Conservation (phyloP, 2,888 invertebrate genomes). For the Napeogenes sylphis region DNA sequence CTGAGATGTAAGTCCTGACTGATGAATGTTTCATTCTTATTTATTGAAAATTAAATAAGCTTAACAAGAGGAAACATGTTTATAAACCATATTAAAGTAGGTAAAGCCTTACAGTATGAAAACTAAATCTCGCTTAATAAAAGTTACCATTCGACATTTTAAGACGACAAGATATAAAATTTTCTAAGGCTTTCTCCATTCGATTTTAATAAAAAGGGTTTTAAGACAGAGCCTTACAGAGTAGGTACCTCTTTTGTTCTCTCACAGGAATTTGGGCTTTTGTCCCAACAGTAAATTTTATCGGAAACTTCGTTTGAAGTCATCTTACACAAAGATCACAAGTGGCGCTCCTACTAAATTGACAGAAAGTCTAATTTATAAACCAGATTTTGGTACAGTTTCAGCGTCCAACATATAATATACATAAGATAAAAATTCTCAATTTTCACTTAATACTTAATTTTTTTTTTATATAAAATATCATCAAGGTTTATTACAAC, state of each 20-base stretch:
- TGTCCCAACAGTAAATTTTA: constrained; percentile 9
- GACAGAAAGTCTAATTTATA: constrained; percentile 1
- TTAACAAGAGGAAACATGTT: too few relatives aligned
- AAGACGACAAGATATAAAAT: constrained; percentile 21
- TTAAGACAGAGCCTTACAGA: constrained; percentile 12
- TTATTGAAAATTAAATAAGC: too few relatives aligned
- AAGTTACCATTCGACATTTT: constrained; percentile 8
- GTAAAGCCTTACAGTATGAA: constrained; percentile 19
- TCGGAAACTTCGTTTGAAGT: constrained; percentile 9
- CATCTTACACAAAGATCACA: constrained; percentile 7
- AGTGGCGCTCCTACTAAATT: constrained; percentile 6
- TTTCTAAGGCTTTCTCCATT: constrained; percentile 21
- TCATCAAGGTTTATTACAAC: too few relatives aligned
- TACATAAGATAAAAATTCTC: neutral
- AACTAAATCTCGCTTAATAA: constrained; percentile 18
- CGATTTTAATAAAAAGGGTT: constrained; percentile 18
- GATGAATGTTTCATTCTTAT: too few relatives aligned
- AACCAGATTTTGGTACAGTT: too few relatives aligned
- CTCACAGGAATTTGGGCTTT: constrained; percentile 4
- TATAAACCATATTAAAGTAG: too few relatives aligned
- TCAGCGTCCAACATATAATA: neutral
- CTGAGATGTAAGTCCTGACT: too few relatives aligned
- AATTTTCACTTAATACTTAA: neutral
- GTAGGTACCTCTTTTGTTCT: constrained; percentile 10
- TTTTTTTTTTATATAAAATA: too few relatives aligned